Base-by-base conservation (phyloP, 2,113 vertebrate species). In the Potamarius usumacintae region DNA sequence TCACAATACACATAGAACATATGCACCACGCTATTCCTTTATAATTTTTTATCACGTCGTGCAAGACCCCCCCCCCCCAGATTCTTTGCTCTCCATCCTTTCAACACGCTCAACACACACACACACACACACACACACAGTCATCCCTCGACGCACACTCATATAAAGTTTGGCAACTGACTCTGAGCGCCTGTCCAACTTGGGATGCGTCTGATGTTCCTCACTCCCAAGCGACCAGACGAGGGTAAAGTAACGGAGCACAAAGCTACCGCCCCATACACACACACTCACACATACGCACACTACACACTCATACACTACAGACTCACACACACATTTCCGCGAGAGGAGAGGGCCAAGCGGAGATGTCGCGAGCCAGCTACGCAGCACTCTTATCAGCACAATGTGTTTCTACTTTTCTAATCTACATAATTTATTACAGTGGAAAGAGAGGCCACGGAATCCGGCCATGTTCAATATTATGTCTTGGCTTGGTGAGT, bases 391-490 rank as follows among this genome's bases (percentile, higher is more conserved):
- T 84, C 93, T 93, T 95, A 94, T 94, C 93, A 91, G 86, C 42
- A 89, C 93, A 94, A 93, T 93, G 92, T 95, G 94, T 93, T 94
- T 95, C 92, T 94, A 93, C 92, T 94, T 94, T 94, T 93, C 93
- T 94, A 94, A 95, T 95, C 94, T 93, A 92, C 93, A 94, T 94
- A 93, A 94, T 95, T 95, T 95, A 94, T 94, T 94, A 94, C 90
- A 91, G 92, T 90, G 92, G 84, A 93, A 94, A 92, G 90, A 87
- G 91, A 91, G 93, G 92, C 25, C 42, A 88, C 91, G 94, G 94
- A 96, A 94, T 86, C 20, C 62, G 87, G 94, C 94, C 95, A 95
- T 90, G 92, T 92, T 94, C 94, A 95, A 95, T 94, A 95, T 95
- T 95, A 92, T 94, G 93, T 93, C 92, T 94, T 94, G 93, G 94